phyloP scores from a whole-genome alignment of 1,140 invertebrate genomes.

The Lethrus apterus region DNA sequence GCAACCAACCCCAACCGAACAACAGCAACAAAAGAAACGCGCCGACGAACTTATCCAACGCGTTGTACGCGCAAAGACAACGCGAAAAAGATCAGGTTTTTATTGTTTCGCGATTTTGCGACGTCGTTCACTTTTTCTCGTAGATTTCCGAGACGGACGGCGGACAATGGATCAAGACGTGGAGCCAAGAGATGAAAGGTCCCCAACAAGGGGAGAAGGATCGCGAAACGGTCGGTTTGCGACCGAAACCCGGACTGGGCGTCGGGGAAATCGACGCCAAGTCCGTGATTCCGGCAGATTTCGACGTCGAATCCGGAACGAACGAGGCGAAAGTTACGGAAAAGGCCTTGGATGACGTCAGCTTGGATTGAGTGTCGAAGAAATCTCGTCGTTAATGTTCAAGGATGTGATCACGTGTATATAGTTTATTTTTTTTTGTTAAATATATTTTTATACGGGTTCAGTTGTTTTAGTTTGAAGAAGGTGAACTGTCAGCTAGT shows the following conservation, averaged over 20 bases:
- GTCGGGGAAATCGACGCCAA: conserved; percentile 39
- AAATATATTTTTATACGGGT: no score
- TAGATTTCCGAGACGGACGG: conserved; percentile 3
- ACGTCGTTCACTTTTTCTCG: neutral
- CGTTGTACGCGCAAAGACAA: conserved; percentile 34
- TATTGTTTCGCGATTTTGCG: conserved; percentile 2
- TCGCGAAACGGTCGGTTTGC: neutral
- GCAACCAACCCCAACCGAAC: conserved; percentile 31
- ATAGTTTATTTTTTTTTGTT: no score
- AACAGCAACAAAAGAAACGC: conserved; percentile 27
- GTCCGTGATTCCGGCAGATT: conserved; percentile 31
- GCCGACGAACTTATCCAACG: conserved; percentile 27
- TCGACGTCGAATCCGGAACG: no score
- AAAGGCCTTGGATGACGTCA: no score
- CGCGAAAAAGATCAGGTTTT: conserved; percentile 26
- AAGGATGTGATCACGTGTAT: no score
- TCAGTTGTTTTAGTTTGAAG: no score
- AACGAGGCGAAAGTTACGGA: no score
- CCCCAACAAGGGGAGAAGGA: neutral
- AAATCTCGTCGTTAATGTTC: no score
- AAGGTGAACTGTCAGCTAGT: no score
- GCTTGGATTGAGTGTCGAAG: no score
- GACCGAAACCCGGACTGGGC: conserved; percentile 24
- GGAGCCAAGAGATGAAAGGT: neutral
- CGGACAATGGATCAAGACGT: conserved; percentile 1